Percentiles rank a stretch among this genome's conserved stretches.
Conservation (phyloP, 2,113 vertebrate species). For the Carlito syrichta region DNA sequence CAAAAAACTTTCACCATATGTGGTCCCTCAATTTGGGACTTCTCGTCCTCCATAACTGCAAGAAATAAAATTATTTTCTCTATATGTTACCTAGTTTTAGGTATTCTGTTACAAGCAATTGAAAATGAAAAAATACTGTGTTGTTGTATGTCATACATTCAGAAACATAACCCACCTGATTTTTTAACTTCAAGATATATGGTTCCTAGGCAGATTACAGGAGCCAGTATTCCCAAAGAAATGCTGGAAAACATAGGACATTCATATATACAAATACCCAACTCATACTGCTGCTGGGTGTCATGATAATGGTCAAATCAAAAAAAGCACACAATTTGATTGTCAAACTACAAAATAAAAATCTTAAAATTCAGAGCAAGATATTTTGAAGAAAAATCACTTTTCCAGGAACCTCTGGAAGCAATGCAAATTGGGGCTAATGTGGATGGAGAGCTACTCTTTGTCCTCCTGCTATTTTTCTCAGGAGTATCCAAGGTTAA, state of each 20-base stretch:
- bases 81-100: too few relatives aligned
- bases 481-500: background rate
- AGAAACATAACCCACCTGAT: too few relatives aligned
- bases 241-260: background rate
- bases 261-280: background rate
- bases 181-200: too few relatives aligned
- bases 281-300: background rate
- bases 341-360: background rate
- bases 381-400: background rate
- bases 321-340: background rate
- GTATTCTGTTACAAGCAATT: background rate
- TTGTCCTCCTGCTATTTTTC: background rate
- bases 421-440: background rate
- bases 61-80: too few relatives aligned
- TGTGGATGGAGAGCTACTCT: background rate
- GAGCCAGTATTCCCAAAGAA: background rate
- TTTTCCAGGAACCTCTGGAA: background rate
- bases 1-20: too few relatives aligned
- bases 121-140: too few relatives aligned
- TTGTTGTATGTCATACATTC: background rate
- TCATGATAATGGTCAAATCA: background rate
- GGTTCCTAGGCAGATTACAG: too few relatives aligned
- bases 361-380: background rate
- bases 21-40: too few relatives aligned
- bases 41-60: too few relatives aligned